Evolutionary conservation across 2,113 vertebrate species (phyloP), one percentile per base, ranked within the genome.

Genomic region (Probosciger aterrimus): DNA sequence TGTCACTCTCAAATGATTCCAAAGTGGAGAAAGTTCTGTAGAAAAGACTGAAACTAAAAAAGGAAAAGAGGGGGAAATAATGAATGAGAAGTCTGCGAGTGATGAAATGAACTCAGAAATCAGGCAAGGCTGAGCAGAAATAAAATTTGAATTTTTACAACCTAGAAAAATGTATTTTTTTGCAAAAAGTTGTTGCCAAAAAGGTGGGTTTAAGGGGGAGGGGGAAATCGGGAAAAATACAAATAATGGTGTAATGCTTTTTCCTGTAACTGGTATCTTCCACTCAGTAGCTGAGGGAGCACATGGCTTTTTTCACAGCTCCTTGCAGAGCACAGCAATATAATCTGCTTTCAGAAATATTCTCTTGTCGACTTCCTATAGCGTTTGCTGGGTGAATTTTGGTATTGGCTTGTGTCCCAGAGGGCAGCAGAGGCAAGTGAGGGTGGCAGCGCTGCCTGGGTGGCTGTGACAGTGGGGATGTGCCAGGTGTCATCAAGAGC

Each of bases 41-140:
- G 68, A 43, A 69, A 65, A 57, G 12, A 62, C 18, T 24, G 49
- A 87, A 89, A 68, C 20, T 6, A 60, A 57, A 64, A 82, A 37
- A 27, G 7, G 5, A 14, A 46, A 74, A 33, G 3, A 5, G 10
- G 5, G 6, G 2, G 1, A 0, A 2, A 7, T 20, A 14, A 11
- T 6, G 7, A 53, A n/a, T 1, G 18, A 69, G 41, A 62, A 39
- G 3, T 31, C 33, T 74, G 52, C 1, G 5, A 22, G 30, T 18
- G 39, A 83, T 46, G 69, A 78, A 84, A 59, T 59, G 1, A 75
- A 24, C 28, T 53, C 39, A 15, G 74, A 67, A 44, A 71, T 57
- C 31, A 35, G 27, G 73, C 49, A 43, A 62, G 37, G 37, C 33
- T 86, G 59, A 83, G 49, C 5, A 53, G 17, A 53, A 89, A 95